phyloP scores from a whole-genome alignment of 2,113 vertebrate genomes.

The Festucalex cinctus region DNA sequence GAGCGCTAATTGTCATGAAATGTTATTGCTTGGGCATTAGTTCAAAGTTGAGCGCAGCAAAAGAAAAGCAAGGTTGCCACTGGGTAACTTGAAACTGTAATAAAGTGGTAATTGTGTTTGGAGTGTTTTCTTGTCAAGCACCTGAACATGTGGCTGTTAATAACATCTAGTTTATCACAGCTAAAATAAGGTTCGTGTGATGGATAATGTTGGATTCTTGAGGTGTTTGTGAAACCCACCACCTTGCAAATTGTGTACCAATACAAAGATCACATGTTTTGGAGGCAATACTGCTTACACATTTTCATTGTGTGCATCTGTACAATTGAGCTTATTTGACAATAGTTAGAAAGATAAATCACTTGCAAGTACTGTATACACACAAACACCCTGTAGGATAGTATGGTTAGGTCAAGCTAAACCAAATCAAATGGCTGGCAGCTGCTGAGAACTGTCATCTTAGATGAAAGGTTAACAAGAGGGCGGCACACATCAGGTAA shows the following conservation, averaged over 20 bases:
- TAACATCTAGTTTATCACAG: background rate
- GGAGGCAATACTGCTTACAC: background rate
- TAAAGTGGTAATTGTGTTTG: constrained; percentile 15
- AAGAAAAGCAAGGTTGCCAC: constrained; percentile 7
- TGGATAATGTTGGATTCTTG: background rate
- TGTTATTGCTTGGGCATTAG: background rate
- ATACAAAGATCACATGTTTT: background rate
- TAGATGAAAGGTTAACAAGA: constrained; percentile 13
- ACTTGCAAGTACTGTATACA: background rate
- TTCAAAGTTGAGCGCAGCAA: background rate
- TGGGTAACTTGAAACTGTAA: constrained; percentile 9
- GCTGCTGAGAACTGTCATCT: constrained; percentile 14
- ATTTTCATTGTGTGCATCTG: background rate
- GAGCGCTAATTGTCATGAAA: background rate
- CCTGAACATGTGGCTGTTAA: background rate
- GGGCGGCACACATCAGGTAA: constrained; percentile 24
- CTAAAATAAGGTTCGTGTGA: background rate
- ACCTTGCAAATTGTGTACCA: background rate
- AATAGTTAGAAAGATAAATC: background rate
- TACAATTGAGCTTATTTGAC: background rate
- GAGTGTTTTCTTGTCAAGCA: constrained; percentile 8
- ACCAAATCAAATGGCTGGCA: constrained; percentile 34
- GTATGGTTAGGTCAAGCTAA: constrained; percentile 13
- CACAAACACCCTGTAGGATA: background rate
- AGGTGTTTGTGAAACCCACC: too few species aligned